Base-by-base conservation (phyloP, 2,113 vertebrate genomes). In the Anguilla japonica region DNA sequence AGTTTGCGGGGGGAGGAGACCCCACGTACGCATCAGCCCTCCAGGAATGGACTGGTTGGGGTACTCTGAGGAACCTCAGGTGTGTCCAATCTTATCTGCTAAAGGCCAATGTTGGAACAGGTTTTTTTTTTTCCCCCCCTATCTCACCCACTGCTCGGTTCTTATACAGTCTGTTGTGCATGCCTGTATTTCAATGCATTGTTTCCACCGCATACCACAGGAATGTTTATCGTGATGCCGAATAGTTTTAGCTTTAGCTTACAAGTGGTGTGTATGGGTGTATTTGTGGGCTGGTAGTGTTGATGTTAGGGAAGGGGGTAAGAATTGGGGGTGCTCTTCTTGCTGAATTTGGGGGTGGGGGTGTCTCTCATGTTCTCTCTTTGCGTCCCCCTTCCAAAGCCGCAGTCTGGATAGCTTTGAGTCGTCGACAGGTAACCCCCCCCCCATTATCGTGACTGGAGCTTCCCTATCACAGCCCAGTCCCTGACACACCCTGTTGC, bases 331-430 rank as follows among this genome's bases (percentile, higher is more conserved):
- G 60, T 20, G 60, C 18, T 67, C 20, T 20, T 60, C 9, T 60
- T 9, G 14, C 18, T 4, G 18, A 60, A 9, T 60, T 67, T 20
- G 18, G 20, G 16, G 60, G 18, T 67, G 60, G 60, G 60, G 18
- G 60, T 26, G 18, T 67, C 22, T 67, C 89, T 87, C 93, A 91
- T 92, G 88, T 91, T 93, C 90, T 86, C 83, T 80, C n/a, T 40
- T 67, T 94, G 91, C 90, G 89, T 88, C 93, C 91, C 85, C 18
- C 91, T 60, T 26, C 60, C 18, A 67, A 67, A 95, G 95, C 94
- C 94, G 91, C 94, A 96, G 95, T 95, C 93, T 96, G 96, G 95
- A 95, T 94, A 96, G 95, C 93, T 96, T 95, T 95, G 95, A 95
- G 88, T 94, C 95, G 84, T 94, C 93, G 91, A 94, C 95, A 96